Conservation (phyloP, 2,888 invertebrate genomes). For the Papilio demoleus region DNA sequence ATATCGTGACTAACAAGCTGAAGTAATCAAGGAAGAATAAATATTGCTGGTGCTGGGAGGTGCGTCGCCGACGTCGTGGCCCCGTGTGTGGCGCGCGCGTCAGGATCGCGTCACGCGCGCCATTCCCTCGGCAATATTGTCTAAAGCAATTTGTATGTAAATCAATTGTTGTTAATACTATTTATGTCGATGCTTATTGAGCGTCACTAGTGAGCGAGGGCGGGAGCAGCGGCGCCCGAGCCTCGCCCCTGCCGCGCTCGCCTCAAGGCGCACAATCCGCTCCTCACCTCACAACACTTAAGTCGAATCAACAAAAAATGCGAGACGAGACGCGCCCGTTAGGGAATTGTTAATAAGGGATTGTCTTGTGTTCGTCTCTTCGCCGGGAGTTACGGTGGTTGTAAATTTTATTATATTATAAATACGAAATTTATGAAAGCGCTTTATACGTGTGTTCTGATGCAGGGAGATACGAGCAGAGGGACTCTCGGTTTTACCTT, state of each 20-base stretch:
- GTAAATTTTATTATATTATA: conserved; percentile 80
- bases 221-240: conserved; percentile 52
- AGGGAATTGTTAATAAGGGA: conserved; percentile 77
- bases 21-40: background rate
- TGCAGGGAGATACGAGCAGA: conserved; percentile 40
- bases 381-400: conserved; percentile 66
- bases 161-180: conserved; percentile 84
- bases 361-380: conserved; percentile 57
- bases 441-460: conserved; percentile 56
- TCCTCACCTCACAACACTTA: conserved; percentile 48
- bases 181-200: conserved; percentile 82
- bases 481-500: conserved; percentile 24
- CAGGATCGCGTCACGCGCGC: conserved; percentile 77
- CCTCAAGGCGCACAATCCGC: conserved; percentile 50
- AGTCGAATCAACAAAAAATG: conserved; percentile 63
- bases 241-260: conserved; percentile 50
- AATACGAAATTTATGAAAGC: conserved; percentile 72
- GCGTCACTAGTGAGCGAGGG: conserved; percentile 76
- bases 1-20: background rate
- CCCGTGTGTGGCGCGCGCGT: conserved; percentile 51
- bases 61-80: conserved; percentile 51
- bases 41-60: no score
- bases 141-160: conserved; percentile 84
- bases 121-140: conserved; percentile 82
- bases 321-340: conserved; percentile 67